These are phyloP conservation scores for Gadus macrocephalus DNA, from an alignment of 2,113 vertebrate species.

Conservation along the genomic window DNA sequence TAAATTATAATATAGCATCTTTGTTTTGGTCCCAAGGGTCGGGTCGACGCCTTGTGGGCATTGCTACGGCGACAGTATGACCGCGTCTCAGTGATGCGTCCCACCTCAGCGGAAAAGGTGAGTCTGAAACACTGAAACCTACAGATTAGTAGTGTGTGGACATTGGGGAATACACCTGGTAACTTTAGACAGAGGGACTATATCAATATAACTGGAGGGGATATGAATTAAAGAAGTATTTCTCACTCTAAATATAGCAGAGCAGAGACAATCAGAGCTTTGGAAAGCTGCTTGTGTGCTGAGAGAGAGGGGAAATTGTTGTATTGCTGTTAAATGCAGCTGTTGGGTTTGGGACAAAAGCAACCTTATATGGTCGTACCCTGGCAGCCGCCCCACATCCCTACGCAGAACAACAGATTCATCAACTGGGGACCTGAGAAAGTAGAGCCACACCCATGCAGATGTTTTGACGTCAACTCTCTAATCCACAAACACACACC, in stretches of 20 bases:
- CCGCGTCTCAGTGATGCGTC: conserved; percentile 93
- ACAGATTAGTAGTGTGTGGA: background rate
- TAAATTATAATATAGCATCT: background rate
- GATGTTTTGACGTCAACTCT: conserved; percentile 23
- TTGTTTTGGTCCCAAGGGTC: conserved; percentile 70
- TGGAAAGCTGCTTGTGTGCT: too few species aligned
- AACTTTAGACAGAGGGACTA: background rate
- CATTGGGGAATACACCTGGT: background rate
- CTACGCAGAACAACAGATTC: background rate
- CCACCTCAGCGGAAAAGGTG: conserved; percentile 88
- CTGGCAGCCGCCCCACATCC: conserved; percentile 10
- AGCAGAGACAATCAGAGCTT: too few species aligned
- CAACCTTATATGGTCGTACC: conserved; percentile 49
- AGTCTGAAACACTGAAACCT: conserved; percentile 22
- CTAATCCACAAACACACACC: conserved; percentile 5
- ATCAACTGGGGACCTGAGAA: background rate
- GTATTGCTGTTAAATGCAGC: conserved; percentile 32
- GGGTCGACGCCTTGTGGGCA: conserved; percentile 91
- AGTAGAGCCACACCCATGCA: conserved; percentile 6
- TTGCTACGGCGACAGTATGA: conserved; percentile 85
- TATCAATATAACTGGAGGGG: too few species aligned
- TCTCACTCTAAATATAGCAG: too few species aligned
- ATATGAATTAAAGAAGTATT: too few species aligned
- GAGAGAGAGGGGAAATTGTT: too few species aligned
- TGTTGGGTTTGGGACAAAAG: conserved; percentile 18